A percentile compares a stretch with the other conserved stretches of the same genome.
phyloP scores from a whole-genome alignment of 2,888 invertebrate genomes.

The Eupithecia pulchellata region DNA sequence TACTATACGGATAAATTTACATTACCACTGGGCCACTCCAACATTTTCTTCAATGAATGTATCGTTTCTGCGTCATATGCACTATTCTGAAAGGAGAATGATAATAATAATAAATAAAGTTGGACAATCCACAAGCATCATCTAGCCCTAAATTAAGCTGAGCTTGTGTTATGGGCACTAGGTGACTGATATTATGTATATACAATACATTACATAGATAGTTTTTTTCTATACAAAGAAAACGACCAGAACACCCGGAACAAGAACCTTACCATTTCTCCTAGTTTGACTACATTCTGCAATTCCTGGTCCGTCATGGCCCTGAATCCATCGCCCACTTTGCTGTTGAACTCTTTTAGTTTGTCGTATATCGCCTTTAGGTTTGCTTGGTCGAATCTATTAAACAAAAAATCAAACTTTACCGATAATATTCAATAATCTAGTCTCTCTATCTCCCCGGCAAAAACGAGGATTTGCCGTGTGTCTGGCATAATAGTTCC shows the following conservation, averaged over 20 bases:
- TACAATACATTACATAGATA: too few relatives aligned
- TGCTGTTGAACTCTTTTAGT: constrained; percentile 90
- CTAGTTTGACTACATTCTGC: constrained; percentile 87
- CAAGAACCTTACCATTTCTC: constrained; percentile 80
- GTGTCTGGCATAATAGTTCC: not conserved
- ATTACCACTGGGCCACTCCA: constrained; percentile 91
- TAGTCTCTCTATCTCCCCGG: not conserved
- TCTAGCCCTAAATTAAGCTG: too few relatives aligned
- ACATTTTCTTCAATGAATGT: constrained; percentile 84
- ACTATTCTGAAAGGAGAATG: constrained; percentile 65
- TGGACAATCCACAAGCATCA: too few relatives aligned
- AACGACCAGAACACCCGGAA: too few relatives aligned
- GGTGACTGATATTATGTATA: too few relatives aligned
- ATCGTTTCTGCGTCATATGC: constrained; percentile 78
- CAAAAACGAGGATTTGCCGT: not conserved
- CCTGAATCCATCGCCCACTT: constrained; percentile 79
- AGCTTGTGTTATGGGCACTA: too few relatives aligned
- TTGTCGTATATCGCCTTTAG: constrained; percentile 90
- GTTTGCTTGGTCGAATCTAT: constrained; percentile 92
- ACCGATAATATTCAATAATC: not conserved
- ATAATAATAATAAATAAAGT: too few relatives aligned
- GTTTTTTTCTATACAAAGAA: too few relatives aligned
- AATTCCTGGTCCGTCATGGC: constrained; percentile 84
- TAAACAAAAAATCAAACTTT: constrained; percentile 64
- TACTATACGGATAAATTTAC: not conserved